A percentile compares a stretch with the other conserved stretches of the same genome.
These are phyloP conservation scores for Sinocyclocheilus grahami DNA, from an alignment of 2,113 vertebrate species.

Conservation along the genomic window DNA sequence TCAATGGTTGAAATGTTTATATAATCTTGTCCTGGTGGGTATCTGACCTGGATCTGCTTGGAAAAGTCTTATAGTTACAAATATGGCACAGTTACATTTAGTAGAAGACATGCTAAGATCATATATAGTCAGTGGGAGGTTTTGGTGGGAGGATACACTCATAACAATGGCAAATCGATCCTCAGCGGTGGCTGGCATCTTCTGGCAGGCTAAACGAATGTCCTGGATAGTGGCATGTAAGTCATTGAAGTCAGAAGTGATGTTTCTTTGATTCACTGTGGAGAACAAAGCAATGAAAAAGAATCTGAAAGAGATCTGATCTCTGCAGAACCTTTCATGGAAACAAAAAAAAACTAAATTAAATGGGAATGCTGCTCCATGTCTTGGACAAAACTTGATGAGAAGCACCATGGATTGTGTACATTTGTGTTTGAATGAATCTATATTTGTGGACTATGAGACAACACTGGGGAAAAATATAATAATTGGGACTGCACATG, in stretches of 20 bases:
- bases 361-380: background rate
- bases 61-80: background rate
- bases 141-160: slow-evolving; percentile 84
- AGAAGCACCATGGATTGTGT: background rate
- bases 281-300: background rate
- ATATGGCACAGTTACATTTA: background rate
- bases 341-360: background rate
- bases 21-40: background rate
- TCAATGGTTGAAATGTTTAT: background rate
- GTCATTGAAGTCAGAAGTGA: slow-evolving; percentile 87
- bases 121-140: background rate
- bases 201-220: slow-evolving; percentile 89
- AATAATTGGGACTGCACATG: background rate
- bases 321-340: background rate
- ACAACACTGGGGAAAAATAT: background rate
- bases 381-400: background rate
- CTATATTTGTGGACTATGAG: background rate
- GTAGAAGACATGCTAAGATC: background rate
- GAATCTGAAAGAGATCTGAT: background rate
- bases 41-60: background rate
- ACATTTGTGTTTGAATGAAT: background rate
- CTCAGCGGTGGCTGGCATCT: slow-evolving; percentile 83
- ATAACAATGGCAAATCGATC: slow-evolving; percentile 91
- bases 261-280: slow-evolving; percentile 88
- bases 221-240: slow-evolving; percentile 87